phyloP scores from a whole-genome alignment of 2,888 invertebrate species.

The Rotaria macrura region DNA sequence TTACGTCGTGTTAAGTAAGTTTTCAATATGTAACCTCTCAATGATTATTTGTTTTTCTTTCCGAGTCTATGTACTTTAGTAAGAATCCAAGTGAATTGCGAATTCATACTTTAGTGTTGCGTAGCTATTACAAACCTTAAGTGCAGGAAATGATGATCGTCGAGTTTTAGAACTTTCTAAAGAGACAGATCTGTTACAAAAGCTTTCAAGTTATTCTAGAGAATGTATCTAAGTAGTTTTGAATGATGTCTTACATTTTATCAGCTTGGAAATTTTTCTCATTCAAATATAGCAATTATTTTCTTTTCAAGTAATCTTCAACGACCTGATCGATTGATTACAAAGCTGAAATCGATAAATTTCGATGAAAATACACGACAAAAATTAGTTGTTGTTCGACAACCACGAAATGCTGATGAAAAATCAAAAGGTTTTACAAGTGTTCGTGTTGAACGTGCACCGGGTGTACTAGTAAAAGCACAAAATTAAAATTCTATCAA shows the following conservation, averaged over 20 bases:
- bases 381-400: constrained; percentile 24
- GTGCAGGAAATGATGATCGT: too few relatives aligned
- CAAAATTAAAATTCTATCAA: neutral
- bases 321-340: constrained; percentile 29
- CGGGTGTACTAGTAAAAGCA: constrained; percentile 16
- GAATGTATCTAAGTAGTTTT: too few relatives aligned
- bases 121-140: too few relatives aligned
- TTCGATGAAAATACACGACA: constrained; percentile 30
- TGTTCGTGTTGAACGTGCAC: constrained; percentile 20
- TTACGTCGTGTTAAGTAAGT: constrained; percentile 16
- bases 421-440: constrained; percentile 31
- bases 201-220: too few relatives aligned
- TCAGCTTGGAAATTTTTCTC: too few relatives aligned
- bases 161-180: too few relatives aligned
- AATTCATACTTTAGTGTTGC: too few relatives aligned
- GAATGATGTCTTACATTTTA: too few relatives aligned
- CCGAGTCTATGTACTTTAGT: too few relatives aligned
- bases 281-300: neutral
- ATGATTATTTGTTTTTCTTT: too few relatives aligned
- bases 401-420: constrained; percentile 31
- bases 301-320: constrained; percentile 1
- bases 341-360: constrained; percentile 29
- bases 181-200: too few relatives aligned
- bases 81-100: too few relatives aligned
- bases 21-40: neutral